phyloP scores from a whole-genome alignment of 2,888 invertebrate genomes.

The Amblyjoppa proteus region DNA sequence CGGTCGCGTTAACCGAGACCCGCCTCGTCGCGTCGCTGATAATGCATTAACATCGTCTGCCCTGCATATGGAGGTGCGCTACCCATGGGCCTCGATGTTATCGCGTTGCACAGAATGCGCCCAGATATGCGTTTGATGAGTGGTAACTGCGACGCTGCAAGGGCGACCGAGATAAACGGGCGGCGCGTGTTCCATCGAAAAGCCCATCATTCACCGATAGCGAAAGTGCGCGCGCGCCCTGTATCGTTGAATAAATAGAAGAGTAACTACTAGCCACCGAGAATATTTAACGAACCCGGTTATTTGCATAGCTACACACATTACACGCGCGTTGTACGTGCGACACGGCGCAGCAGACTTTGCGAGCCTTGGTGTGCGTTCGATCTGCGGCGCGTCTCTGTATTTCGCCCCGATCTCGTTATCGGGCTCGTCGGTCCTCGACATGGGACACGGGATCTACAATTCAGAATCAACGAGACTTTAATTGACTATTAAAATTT shows the following conservation, averaged over 20 bases:
- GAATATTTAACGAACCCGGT: conserved; percentile 47
- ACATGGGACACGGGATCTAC: not conserved
- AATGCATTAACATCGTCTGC: conserved; percentile 57
- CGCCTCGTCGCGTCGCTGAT: conserved; percentile 39
- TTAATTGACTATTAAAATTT: conserved; percentile 42
- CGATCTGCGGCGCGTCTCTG: not conserved
- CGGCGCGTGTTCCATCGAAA: conserved; percentile 51
- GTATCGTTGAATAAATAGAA: conserved; percentile 36
- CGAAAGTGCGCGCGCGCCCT: not conserved
- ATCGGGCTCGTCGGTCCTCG: conserved; percentile 6
- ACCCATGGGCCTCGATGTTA: conserved; percentile 59
- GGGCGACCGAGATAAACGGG: conserved; percentile 38
- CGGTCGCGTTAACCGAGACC: conserved; percentile 62
- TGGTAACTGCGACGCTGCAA: conserved; percentile 1
- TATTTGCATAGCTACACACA: conserved; percentile 25
- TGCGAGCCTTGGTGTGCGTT: not conserved
- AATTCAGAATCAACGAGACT: conserved; percentile 38
- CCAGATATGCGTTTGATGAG: conserved; percentile 19
- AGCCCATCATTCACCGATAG: conserved; percentile 38
- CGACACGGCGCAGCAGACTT: not conserved
- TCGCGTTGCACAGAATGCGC: conserved; percentile 40
- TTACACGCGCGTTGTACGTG: not conserved
- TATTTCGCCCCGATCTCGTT: conserved; percentile 6
- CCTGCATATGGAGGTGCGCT: not conserved
- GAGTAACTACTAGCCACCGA: conserved; percentile 2